phyloP scores from a whole-genome alignment of 2,888 invertebrate genomes.

The Morpho deidamia region DNA sequence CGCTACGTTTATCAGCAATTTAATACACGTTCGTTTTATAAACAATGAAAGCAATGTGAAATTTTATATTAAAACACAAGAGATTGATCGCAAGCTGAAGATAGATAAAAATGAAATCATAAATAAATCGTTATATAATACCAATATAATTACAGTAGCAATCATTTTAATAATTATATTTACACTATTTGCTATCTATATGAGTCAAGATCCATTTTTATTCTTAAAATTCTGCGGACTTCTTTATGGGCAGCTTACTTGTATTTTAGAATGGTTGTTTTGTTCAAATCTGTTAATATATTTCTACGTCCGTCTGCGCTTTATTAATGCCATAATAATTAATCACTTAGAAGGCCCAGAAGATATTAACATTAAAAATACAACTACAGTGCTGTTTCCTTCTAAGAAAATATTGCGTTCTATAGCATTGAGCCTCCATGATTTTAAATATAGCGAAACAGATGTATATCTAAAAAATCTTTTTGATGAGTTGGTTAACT shows the following conservation, averaged over 20 bases:
- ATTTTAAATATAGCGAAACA: slow-evolving; percentile 32
- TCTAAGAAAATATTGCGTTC: slow-evolving; percentile 31
- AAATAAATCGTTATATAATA: slow-evolving; percentile 28
- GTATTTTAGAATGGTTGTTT: slow-evolving; percentile 38
- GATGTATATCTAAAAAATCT: slow-evolving; percentile 33
- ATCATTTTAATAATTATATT: slow-evolving; percentile 19
- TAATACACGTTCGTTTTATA: slow-evolving; percentile 42
- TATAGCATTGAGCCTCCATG: slow-evolving; percentile 36
- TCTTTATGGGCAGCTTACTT: slow-evolving; percentile 31
- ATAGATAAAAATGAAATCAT: slow-evolving; percentile 36
- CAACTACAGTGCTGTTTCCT: slow-evolving; percentile 18
- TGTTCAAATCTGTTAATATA: slow-evolving; percentile 40
- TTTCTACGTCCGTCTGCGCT: slow-evolving; percentile 41
- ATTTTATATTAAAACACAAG: slow-evolving; percentile 46
- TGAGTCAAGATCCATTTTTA: slow-evolving; percentile 7
- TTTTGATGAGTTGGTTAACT: slow-evolving; percentile 28
- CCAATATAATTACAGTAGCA: slow-evolving; percentile 27
- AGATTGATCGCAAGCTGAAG: slow-evolving; percentile 47
- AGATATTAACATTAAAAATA: not conserved
- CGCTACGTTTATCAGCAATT: slow-evolving; percentile 29
- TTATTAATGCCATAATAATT: slow-evolving; percentile 44
- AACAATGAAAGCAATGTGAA: slow-evolving; percentile 39
- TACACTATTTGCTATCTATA: slow-evolving; percentile 17
- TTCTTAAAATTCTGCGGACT: slow-evolving; percentile 14
- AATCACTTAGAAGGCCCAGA: slow-evolving; percentile 35